These are phyloP conservation scores for Gorsachius goisagi DNA, from an alignment of 2,113 vertebrate genomes.

Conservation along the genomic window DNA sequence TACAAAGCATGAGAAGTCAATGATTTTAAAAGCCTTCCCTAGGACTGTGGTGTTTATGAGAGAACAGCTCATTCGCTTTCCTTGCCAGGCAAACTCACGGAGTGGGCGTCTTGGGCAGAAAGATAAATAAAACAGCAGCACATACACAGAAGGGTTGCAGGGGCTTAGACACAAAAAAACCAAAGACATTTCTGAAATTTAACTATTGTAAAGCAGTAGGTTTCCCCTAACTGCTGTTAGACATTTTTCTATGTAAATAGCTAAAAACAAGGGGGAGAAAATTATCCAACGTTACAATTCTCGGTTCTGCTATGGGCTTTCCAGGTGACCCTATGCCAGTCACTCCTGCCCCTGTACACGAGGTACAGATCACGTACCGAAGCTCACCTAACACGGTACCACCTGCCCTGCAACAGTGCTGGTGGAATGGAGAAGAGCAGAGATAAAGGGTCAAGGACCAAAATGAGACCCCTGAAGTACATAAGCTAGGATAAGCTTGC, in stretches of 20 bases:
- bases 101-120: neutral
- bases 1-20: neutral
- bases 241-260: neutral
- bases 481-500: neutral
- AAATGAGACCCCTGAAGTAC: neutral
- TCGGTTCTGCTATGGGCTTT: neutral
- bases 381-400: rapidly evolving
- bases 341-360: neutral
- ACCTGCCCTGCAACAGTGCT: neutral
- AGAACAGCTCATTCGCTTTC: neutral
- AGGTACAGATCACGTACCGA: neutral
- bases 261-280: neutral
- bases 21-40: neutral
- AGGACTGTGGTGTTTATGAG: neutral
- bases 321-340: neutral
- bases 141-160: neutral
- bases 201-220: neutral
- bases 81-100: neutral
- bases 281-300: neutral
- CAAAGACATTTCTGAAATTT: neutral
- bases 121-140: neutral
- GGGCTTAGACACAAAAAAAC: neutral
- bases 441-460: neutral
- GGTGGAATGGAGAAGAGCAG: neutral
- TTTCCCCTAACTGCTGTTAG: neutral